Evolutionary conservation across 2,113 vertebrate species (phyloP).

Genomic region (Cnemophilus loriae): DNA sequence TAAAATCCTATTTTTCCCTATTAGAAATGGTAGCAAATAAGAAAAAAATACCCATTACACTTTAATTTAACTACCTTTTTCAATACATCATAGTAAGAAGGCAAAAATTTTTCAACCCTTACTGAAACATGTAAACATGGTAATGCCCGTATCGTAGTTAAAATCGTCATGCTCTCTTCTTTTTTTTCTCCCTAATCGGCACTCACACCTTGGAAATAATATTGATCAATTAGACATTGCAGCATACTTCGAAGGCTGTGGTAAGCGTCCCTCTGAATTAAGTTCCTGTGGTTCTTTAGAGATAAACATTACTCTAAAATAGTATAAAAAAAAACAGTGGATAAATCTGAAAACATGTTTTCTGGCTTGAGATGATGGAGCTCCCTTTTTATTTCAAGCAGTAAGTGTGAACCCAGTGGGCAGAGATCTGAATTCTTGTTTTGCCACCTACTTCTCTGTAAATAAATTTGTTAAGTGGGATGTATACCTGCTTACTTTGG

Average conservation of each 20-base stretch:
- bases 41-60: neutral
- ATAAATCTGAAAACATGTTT: neutral
- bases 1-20: neutral
- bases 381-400: neutral
- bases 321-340: neutral
- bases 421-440: neutral
- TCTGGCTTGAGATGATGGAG: constrained; percentile 6
- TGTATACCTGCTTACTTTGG: neutral
- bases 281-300: neutral
- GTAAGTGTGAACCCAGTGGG: neutral
- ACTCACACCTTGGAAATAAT: neutral
- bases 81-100: neutral
- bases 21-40: neutral
- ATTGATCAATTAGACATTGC: neutral
- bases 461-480: neutral
- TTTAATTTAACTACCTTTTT: too few species aligned
- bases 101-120: neutral
- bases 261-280: neutral
- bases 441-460: neutral
- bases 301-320: neutral
- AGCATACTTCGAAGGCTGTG: neutral
- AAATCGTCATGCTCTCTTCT: neutral
- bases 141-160: neutral
- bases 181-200: neutral
- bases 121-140: neutral